Conservation (phyloP, 2,888 invertebrate genomes). For the Ophion ellenae region DNA sequence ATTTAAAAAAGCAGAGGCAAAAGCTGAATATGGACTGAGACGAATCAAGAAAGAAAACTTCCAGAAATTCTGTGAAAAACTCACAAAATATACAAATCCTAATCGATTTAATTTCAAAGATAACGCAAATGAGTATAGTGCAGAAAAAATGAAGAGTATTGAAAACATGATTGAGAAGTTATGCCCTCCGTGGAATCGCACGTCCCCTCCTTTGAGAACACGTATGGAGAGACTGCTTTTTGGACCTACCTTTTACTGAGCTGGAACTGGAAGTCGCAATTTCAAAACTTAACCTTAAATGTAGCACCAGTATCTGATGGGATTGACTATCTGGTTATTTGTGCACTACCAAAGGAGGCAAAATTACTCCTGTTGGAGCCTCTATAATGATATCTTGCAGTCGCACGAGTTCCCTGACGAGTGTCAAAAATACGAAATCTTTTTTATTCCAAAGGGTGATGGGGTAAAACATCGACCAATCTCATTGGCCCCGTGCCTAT, state of each 20-base stretch:
- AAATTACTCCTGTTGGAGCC: constrained; percentile 8
- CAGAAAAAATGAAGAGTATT: constrained; percentile 14
- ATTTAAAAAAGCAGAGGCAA: background rate
- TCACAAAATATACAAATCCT: constrained; percentile 39
- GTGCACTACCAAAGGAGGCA: background rate
- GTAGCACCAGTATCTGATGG: constrained; percentile 46
- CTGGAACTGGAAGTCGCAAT: constrained; percentile 42
- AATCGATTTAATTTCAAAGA: constrained; percentile 39
- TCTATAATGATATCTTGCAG: constrained; percentile 43
- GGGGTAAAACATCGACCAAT: constrained; percentile 41
- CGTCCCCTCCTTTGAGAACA: constrained; percentile 27
- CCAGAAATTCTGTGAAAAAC: constrained; percentile 20
- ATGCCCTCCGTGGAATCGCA: constrained; percentile 16
- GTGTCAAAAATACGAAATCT: constrained; percentile 34
- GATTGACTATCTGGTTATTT: constrained; percentile 52
- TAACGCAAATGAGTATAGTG: constrained; percentile 30
- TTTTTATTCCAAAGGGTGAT: constrained; percentile 51
- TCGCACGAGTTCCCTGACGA: constrained; percentile 8
- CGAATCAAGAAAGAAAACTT: constrained; percentile 40
- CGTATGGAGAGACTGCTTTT: constrained; percentile 14
- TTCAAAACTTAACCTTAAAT: constrained; percentile 30
- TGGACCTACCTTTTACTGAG: constrained; percentile 28
- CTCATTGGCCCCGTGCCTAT: constrained; percentile 51
- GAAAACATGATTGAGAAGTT: constrained; percentile 17
- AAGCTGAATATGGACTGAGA: constrained; percentile 13